A percentile compares a stretch with the other conserved stretches of the same genome.
phyloP scores from a whole-genome alignment of 2,797 vertebrate genomes.

The Gymnothorax reevesii region DNA sequence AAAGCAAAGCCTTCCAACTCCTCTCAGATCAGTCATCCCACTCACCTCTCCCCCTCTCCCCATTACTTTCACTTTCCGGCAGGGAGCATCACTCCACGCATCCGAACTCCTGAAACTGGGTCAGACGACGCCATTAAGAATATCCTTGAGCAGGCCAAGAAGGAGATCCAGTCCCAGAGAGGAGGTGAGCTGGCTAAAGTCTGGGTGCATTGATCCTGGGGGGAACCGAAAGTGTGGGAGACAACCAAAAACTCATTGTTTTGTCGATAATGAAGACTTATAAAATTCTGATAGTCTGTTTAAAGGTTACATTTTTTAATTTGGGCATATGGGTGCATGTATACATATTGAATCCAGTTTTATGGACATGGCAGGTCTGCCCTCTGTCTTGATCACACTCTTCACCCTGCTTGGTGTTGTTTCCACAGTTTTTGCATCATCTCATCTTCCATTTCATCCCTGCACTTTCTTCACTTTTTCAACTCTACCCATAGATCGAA shows the following conservation, averaged over 20 bases:
- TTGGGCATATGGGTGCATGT: neutral
- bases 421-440: neutral
- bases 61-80: constrained; percentile 61
- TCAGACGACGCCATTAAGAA: constrained; percentile 98
- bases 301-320: neutral
- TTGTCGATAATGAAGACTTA: neutral
- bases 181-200: constrained; percentile 73
- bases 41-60: constrained; percentile 59
- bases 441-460: neutral
- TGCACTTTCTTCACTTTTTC: neutral
- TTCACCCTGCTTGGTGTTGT: neutral
- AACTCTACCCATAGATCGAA: neutral
- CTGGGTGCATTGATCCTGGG: neutral
- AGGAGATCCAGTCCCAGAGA: constrained; percentile 97
- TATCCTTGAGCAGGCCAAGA: constrained; percentile 98
- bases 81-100: constrained; percentile 99
- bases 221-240: neutral
- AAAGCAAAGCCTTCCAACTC: constrained; percentile 76
- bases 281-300: neutral
- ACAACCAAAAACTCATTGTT: neutral
- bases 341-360: neutral
- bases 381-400: neutral
- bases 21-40: constrained; percentile 78
- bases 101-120: constrained; percentile 97
- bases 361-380: neutral